Evolutionary conservation across 64 coral and sea anemone species (phyloP).

Genomic region (Exaiptasia diaphana): DNA sequence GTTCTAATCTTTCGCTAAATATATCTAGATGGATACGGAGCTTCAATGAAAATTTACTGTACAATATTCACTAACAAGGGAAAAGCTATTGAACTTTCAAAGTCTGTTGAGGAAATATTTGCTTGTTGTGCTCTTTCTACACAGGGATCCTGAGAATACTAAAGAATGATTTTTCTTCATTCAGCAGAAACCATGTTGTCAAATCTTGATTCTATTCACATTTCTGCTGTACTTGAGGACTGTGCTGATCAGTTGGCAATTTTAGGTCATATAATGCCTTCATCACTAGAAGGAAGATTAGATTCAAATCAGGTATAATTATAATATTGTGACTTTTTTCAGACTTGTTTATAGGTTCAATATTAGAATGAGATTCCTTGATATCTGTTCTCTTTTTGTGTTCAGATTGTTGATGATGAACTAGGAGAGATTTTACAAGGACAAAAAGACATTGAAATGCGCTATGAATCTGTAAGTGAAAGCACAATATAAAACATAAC

Average conservation of each 20-base stretch:
- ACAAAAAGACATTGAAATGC: conserved; percentile 77
- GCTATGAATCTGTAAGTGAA: conserved; percentile 81
- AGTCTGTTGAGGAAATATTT: no score
- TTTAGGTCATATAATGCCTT: conserved; percentile 91
- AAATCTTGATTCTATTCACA: conserved; percentile 83
- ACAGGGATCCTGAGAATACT: no score
- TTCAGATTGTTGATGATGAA: conserved; percentile 92
- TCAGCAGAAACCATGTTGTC: conserved; percentile 71
- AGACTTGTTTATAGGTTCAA: not conserved
- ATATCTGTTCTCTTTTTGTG: not conserved
- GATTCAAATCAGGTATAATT: conserved; percentile 73
- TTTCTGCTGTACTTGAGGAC: conserved; percentile 85
- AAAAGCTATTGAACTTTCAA: no score
- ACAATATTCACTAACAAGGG: no score
- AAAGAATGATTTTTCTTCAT: no score
- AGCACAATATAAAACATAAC: not conserved
- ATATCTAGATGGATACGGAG: no score
- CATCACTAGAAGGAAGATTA: conserved; percentile 67
- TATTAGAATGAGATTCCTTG: no score
- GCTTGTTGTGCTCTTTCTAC: no score
- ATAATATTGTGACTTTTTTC: not conserved
- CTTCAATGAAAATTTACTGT: no score
- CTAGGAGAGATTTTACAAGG: conserved; percentile 88
- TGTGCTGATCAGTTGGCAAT: conserved; percentile 90
- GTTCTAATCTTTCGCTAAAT: no score